Conservation (phyloP, 2,888 invertebrate genomes). For the Tetrapedia diversipes region DNA sequence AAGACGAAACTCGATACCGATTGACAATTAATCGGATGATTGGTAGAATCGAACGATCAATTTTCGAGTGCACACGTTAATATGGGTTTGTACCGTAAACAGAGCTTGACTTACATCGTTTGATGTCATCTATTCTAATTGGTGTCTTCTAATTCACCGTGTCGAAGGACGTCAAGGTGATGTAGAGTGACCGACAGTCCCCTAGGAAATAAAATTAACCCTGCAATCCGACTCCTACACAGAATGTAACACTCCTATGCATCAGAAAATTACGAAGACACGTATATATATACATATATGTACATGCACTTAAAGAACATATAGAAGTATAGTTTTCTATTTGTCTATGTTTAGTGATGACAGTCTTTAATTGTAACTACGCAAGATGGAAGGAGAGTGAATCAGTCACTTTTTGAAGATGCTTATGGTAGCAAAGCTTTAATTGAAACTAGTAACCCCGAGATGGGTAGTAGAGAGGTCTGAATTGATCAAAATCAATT, state of each 20-base stretch:
- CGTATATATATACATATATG: too few relatives aligned
- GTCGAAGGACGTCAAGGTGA: neutral
- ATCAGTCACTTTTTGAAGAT: conserved; percentile 5
- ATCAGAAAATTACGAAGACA: neutral
- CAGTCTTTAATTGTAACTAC: conserved; percentile 19
- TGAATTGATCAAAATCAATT: conserved; percentile 50
- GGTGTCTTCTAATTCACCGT: conserved; percentile 26
- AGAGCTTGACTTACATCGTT: neutral
- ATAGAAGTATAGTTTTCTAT: conserved; percentile 43
- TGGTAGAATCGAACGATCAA: neutral
- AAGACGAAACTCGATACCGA: neutral
- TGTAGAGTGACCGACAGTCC: conserved; percentile 2
- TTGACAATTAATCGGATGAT: neutral
- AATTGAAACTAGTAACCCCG: neutral
- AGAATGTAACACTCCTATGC: neutral
- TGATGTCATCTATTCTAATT: conserved; percentile 54
- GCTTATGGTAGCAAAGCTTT: conserved; percentile 57
- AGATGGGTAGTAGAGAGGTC: conserved; percentile 14
- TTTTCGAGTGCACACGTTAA: neutral
- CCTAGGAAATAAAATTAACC: conserved; percentile 35
- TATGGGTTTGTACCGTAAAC: neutral
- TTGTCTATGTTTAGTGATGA: neutral
- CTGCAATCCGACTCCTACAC: neutral
- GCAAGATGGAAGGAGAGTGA: neutral
- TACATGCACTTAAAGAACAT: neutral